Evolutionary conservation across 1,140 invertebrate genomes (phyloP).

Genomic region (Drosophila kepulauana): DNA sequence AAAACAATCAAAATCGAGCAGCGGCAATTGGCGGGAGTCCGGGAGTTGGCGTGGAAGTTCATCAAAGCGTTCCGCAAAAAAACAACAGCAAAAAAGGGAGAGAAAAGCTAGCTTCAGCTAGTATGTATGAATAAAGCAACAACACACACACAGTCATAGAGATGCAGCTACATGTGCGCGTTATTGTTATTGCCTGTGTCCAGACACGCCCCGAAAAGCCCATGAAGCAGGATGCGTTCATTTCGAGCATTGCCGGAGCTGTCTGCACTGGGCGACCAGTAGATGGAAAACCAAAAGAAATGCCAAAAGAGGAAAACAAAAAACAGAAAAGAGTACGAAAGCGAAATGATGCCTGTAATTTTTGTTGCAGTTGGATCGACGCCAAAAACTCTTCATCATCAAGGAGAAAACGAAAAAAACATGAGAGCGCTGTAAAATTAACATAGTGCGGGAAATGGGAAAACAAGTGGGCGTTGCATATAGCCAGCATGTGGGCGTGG

Average conservation of each 20-base stretch:
- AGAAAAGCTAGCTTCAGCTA: conserved; percentile 33
- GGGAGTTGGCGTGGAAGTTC: conserved; percentile 59
- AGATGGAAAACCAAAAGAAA: conserved; percentile 28
- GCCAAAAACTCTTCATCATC: conserved; percentile 78
- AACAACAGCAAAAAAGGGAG: conserved; percentile 37
- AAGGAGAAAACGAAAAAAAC: conserved; percentile 47
- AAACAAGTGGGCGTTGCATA: conserved; percentile 41
- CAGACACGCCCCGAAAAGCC: conserved; percentile 50
- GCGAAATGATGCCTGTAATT: conserved; percentile 40
- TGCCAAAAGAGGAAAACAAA: conserved; percentile 22
- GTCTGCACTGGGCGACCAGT: conserved; percentile 8
- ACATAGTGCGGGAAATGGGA: conserved; percentile 53
- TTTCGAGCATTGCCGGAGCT: conserved; percentile 35
- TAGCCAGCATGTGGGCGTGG: conserved; percentile 17
- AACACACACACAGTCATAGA: neutral
- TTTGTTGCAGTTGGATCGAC: conserved; percentile 43
- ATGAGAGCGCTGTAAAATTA: conserved; percentile 72
- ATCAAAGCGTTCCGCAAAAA: conserved; percentile 65
- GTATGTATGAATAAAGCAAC: conserved; percentile 30
- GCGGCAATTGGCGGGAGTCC: conserved; percentile 55
- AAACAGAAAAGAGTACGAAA: neutral
- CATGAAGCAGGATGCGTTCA: conserved; percentile 62
- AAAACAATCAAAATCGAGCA: conserved; percentile 74
- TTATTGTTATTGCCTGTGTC: conserved; percentile 80
- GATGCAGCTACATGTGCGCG: conserved; percentile 61